Evolutionary conservation across 2,888 invertebrate species (phyloP).

Genomic region (Monopis laevigella): DNA sequence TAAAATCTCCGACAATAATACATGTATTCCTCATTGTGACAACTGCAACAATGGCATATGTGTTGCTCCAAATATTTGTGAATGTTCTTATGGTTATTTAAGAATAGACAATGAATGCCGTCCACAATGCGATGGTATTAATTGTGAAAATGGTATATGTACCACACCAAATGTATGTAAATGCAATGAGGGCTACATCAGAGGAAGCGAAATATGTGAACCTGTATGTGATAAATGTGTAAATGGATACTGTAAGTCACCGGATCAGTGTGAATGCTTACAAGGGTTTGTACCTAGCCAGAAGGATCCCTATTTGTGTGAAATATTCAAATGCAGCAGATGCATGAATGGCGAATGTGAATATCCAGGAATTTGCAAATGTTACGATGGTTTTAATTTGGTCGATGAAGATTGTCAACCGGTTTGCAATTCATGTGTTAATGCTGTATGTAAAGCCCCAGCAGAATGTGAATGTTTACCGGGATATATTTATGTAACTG

Average conservation of each 20-base stretch:
- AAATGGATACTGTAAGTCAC: constrained; percentile 27
- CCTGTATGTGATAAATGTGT: constrained; percentile 27
- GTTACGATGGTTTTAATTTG: constrained; percentile 10
- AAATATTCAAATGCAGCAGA: not conserved
- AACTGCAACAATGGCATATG: constrained; percentile 16
- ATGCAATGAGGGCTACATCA: constrained; percentile 21
- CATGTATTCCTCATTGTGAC: constrained; percentile 25
- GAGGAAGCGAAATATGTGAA: constrained; percentile 15
- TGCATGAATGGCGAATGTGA: constrained; percentile 12
- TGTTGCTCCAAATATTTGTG: constrained; percentile 20
- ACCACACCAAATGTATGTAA: constrained; percentile 21
- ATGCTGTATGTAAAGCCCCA: constrained; percentile 8
- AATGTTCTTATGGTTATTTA: constrained; percentile 21
- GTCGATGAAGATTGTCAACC: constrained; percentile 17
- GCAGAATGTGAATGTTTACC: constrained; percentile 46
- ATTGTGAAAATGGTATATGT: constrained; percentile 23
- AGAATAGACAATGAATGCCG: constrained; percentile 16
- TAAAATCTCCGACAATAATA: constrained; percentile 7
- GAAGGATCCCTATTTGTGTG: not conserved
- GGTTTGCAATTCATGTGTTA: constrained; percentile 6
- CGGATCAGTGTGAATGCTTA: constrained; percentile 28
- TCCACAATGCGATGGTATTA: constrained; percentile 20
- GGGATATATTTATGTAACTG: constrained; percentile 21
- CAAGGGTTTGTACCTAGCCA: constrained; percentile 20
- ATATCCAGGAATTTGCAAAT: constrained; percentile 25